Percentiles rank a stretch among this genome's conserved stretches.
Evolutionary conservation across 2,113 vertebrate species (phyloP).

Genomic region (Sturnus vulgaris): DNA sequence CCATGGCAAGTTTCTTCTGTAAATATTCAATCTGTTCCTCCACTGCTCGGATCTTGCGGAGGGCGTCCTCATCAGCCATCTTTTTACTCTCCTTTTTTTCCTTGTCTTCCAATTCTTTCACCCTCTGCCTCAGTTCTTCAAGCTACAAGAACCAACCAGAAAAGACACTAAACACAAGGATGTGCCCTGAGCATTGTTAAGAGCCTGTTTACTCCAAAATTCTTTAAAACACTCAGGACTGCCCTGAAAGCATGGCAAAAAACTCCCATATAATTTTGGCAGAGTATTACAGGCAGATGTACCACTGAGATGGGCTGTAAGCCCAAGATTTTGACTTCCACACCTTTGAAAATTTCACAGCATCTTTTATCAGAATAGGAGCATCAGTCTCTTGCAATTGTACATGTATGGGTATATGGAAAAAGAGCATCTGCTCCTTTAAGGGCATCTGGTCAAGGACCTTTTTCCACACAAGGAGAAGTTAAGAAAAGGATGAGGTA

Average conservation of each 20-base stretch:
- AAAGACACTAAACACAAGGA: neutral
- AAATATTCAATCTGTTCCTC: slow-evolving; percentile 95
- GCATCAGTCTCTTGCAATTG: neutral
- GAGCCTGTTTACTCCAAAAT: neutral
- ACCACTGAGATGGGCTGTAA: neutral
- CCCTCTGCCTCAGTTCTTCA: slow-evolving; percentile 89
- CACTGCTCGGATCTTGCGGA: slow-evolving; percentile 91
- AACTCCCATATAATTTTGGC: neutral
- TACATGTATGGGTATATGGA: neutral
- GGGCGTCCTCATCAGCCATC: slow-evolving; percentile 94
- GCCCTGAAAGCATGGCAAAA: neutral
- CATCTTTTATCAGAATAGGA: neutral
- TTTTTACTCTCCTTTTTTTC: slow-evolving; percentile 96
- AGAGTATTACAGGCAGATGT: neutral
- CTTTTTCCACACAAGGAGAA: neutral
- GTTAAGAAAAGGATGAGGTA: neutral
- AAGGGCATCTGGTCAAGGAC: neutral
- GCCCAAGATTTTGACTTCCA: neutral
- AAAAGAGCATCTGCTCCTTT: neutral
- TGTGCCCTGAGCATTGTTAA: neutral
- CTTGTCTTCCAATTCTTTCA: slow-evolving; percentile 91
- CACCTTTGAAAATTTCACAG: neutral
- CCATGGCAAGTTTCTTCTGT: slow-evolving; percentile 93
- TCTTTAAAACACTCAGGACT: neutral
- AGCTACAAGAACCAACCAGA: slow-evolving; percentile 68